phyloP scores from a whole-genome alignment of 1,140 invertebrate genomes.

The Bradysia coprophila region DNA sequence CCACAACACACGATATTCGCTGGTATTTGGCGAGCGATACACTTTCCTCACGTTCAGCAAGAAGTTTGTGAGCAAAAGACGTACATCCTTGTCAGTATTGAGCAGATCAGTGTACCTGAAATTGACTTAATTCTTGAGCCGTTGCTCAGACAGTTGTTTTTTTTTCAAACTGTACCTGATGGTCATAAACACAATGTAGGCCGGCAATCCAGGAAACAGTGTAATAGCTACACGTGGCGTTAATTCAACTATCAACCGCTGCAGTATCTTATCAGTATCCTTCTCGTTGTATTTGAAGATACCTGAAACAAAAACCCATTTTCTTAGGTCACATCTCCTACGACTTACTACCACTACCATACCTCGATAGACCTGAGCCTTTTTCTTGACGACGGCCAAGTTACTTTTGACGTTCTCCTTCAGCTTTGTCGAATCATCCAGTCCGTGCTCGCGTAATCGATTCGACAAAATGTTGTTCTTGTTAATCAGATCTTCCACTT shows the following conservation, averaged over 20 bases:
- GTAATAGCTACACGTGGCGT: conserved; percentile 67
- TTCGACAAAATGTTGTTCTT: conserved; percentile 5
- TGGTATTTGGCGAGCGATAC: conserved; percentile 59
- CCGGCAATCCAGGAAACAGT: conserved; percentile 72
- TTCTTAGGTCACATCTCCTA: too few species aligned
- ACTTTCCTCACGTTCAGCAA: conserved; percentile 53
- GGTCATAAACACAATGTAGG: conserved; percentile 93
- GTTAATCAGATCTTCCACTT: conserved; percentile 5
- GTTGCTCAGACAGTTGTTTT: too few species aligned
- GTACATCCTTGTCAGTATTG: conserved; percentile 84
- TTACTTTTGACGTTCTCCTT: conserved; percentile 1
- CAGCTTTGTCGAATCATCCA: conserved; percentile 7
- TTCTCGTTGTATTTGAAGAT: conserved; percentile 81
- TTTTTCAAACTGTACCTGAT: conserved; percentile 49
- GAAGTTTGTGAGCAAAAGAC: conserved; percentile 54
- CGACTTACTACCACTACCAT: too few species aligned
- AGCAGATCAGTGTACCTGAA: conserved; percentile 69
- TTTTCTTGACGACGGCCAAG: conserved; percentile 18
- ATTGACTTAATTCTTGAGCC: too few species aligned
- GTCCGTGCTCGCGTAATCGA: conserved; percentile 7
- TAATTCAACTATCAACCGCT: conserved; percentile 64
- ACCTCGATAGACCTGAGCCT: conserved; percentile 34
- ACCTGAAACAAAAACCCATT: too few species aligned
- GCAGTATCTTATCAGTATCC: conserved; percentile 60
- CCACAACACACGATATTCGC: conserved; percentile 80